phyloP scores from a whole-genome alignment of 2,113 vertebrate genomes.

The Eptesicus fuscus region DNA sequence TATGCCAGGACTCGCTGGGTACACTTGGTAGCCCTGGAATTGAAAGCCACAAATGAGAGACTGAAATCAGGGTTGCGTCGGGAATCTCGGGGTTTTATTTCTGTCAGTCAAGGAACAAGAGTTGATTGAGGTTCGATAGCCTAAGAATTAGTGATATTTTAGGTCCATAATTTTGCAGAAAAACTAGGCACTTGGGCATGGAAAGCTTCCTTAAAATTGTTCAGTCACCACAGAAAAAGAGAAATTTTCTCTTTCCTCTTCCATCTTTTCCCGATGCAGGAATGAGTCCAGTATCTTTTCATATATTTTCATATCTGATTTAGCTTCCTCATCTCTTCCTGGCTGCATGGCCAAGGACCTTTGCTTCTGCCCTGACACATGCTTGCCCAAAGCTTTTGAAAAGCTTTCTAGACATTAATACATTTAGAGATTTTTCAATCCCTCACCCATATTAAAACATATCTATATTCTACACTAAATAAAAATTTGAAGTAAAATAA shows the following conservation, averaged over 20 bases:
- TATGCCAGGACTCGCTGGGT: neutral
- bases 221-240: neutral
- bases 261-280: neutral
- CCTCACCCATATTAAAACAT: neutral
- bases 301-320: neutral
- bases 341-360: neutral
- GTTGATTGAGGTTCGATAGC: neutral
- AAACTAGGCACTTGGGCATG: neutral
- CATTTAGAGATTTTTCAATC: neutral
- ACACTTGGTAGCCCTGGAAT: neutral
- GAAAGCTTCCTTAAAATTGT: neutral
- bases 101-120: neutral
- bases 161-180: neutral
- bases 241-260: neutral
- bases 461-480: neutral
- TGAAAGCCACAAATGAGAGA: neutral
- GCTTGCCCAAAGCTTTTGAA: neutral
- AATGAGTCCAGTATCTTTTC: neutral
- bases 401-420: neutral
- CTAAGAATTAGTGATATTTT: neutral
- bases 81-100: neutral
- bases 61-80: neutral
- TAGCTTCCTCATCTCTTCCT: neutral
- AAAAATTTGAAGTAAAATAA: slow-evolving; percentile 31
- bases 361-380: neutral